Evolutionary conservation across 2,888 invertebrate species (phyloP), one percentile per base, ranked within the genome.

Genomic region (Diachrysia chrysitis): DNA sequence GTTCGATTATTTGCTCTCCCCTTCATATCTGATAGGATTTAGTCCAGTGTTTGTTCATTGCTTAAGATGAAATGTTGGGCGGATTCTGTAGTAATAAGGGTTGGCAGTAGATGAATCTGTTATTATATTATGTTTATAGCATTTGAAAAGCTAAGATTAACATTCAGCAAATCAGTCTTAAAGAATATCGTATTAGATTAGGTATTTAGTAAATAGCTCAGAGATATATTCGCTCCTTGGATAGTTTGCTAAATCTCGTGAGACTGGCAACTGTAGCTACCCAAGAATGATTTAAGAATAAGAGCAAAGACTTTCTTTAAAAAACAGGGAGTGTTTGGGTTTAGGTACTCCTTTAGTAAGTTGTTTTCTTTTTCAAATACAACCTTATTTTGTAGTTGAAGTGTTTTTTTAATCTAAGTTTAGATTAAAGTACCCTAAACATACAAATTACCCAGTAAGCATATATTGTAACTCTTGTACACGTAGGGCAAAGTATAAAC

Each of bases 1-100:
- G 66, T 65, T 63, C 60, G 69, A 78, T 69, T 81, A 73, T 78
- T 78, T 73, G 73, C 76, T 23, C 35, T 51, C 51, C 81, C 69
- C 76, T 78, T 62, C 62, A 76, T 60, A 64, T 54, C 23, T 56
- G 62, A 71, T 78, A 61, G 75, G 63, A 69, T 62, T 62, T 68
- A 51, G 61, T 58, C 51, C 25, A 71, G 57, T 32, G 57, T 21
- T 37, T 46, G 32, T 59, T 62, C 63, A 71, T 37, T 48, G 37
- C 37, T 54, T 37, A 23, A 54, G 25, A 62, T 66, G 32, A 32
- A 32, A 71, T 61, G 42, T 23, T 55, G 29, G 58, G 53, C 16
- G 55, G 61, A 29, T 6, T 51, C 32, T 48, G 48, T 59, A 48
- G 2, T 12, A 16, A 58, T 58, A 17, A 19, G 48, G 21, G 48